A percentile compares a stretch with the other conserved stretches of the same genome.
These are phyloP conservation scores for Deilephila elpenor DNA, from an alignment of 2,888 invertebrate genomes.

Conservation along the genomic window DNA sequence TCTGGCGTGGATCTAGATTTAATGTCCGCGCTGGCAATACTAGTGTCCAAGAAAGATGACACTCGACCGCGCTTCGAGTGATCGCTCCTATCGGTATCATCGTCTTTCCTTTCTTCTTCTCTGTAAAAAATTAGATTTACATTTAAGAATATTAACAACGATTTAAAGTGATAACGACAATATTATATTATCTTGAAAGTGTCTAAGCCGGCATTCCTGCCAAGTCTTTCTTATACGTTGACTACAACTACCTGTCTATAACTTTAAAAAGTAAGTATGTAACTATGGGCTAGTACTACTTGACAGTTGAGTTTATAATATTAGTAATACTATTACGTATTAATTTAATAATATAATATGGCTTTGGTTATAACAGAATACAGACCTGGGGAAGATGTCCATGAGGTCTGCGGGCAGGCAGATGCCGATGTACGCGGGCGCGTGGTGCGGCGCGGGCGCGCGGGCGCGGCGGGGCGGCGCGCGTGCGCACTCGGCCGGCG, in stretches of 20 bases:
- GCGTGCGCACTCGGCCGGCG: slow-evolving; percentile 35
- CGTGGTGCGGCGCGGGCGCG: slow-evolving; percentile 37
- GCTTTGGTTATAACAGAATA: no score
- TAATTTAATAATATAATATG: no score
- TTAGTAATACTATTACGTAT: no score
- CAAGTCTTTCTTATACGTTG: no score
- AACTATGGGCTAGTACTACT: no score
- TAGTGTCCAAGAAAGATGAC: slow-evolving; percentile 64
- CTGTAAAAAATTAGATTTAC: slow-evolving; percentile 38
- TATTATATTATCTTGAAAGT: no score
- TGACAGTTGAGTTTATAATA: no score
- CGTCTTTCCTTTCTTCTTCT: slow-evolving; percentile 57
- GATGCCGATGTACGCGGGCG: slow-evolving; percentile 87
- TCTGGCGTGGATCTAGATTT: slow-evolving; percentile 70
- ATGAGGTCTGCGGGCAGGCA: slow-evolving; percentile 88
- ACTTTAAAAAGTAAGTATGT: no score
- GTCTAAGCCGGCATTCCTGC: no score
- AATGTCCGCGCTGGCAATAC: slow-evolving; percentile 59
- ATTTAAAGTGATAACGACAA: no score
- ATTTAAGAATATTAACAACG: no score
- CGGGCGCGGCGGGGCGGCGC: slow-evolving; percentile 35
- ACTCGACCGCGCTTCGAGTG: slow-evolving; percentile 55
- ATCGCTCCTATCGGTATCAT: slow-evolving; percentile 55
- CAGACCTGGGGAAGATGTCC: slow-evolving; percentile 86
- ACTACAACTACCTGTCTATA: no score